Base-by-base conservation (phyloP, 2,113 vertebrate species). In the Eubucco bourcierii region DNA sequence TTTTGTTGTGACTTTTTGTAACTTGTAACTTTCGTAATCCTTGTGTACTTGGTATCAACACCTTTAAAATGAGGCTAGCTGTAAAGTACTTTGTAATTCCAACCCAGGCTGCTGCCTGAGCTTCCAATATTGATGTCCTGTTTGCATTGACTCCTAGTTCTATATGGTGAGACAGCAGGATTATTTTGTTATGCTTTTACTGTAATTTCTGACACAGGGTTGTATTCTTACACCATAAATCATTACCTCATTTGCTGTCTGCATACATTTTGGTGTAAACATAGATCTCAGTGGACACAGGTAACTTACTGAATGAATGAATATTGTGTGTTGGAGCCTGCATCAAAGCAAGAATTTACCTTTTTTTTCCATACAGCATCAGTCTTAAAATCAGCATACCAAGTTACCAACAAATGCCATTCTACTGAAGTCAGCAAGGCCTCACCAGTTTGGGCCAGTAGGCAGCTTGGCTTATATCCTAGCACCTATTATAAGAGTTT, bases 321-420 rank as follows among this genome's bases (percentile, higher is more conserved):
- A 27, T 50, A 67, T 80, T 80, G 20, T 87, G 37, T 89, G 60
- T 60, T 34, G 58, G 64, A 84, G 46, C 79, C 59, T 87, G 73
- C 84, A 83, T 65, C 82, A 88, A 95, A 91, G 59, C 66, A 80
- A 47, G 59, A 84, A 94, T 85, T 72, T 70, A 28, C 46, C 55
- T 66, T 66, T 39, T 37, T 92, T 94, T 72, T 72, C 84, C 58
- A 41, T 65, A 66, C 6, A 70, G 10, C 66, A 37, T 55, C 46
- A 76, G 18, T 18, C 58, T 76, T 94, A 39, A 76, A 85, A 76
- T 72, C 71, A 73, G 59, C 21, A 73, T 59, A 55, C 34, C 56
- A 89, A 82, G 70, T 77, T 33, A 64, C 56, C 61, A 95, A 87
- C 80, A 94, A 90, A 87, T 65, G n/a, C 28, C 2, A 1, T 71